A percentile compares a stretch with the other conserved stretches of the same genome.
Evolutionary conservation across 2,888 invertebrate species (phyloP).

Genomic region (Drosophila buzzatii): DNA sequence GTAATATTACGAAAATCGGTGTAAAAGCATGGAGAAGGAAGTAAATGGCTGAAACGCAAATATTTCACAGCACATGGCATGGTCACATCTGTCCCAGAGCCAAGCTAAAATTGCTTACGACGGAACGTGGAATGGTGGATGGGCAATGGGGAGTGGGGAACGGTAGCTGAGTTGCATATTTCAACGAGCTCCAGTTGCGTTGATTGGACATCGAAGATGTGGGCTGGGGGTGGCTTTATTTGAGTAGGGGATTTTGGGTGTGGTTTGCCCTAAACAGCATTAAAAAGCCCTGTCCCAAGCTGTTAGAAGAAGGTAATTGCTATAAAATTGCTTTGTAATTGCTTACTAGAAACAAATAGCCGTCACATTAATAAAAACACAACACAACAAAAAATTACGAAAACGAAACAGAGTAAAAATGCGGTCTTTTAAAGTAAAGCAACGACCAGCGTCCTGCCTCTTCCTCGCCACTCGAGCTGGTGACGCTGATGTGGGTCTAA

Average conservation of each 20-base stretch:
- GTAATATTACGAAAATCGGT: constrained; percentile 37
- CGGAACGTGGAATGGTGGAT: background rate
- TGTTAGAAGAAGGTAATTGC: constrained; percentile 76
- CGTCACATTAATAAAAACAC: constrained; percentile 76
- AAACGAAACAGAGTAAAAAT: constrained; percentile 54
- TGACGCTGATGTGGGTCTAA: constrained; percentile 62
- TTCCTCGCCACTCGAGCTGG: constrained; percentile 26
- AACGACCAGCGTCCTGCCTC: constrained; percentile 15
- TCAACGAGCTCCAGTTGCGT: constrained; percentile 44
- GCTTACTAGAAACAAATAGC: constrained; percentile 79
- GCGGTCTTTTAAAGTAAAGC: constrained; percentile 61
- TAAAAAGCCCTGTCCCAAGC: constrained; percentile 71
- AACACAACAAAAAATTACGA: background rate
- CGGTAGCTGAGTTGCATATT: constrained; percentile 65
- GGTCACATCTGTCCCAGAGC: constrained; percentile 72
- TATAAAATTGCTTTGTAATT: constrained; percentile 79
- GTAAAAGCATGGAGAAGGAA: constrained; percentile 25
- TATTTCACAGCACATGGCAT: constrained; percentile 70
- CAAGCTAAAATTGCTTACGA: constrained; percentile 57
- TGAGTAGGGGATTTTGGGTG: constrained; percentile 33
- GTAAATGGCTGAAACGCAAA: constrained; percentile 32
- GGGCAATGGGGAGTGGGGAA: accelerated
- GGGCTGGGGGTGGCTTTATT: background rate
- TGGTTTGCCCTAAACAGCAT: constrained; percentile 61
- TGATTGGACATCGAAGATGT: constrained; percentile 15